phyloP scores from a whole-genome alignment of 2,113 vertebrate species.

The Oncorhynchus gorbuscha region DNA sequence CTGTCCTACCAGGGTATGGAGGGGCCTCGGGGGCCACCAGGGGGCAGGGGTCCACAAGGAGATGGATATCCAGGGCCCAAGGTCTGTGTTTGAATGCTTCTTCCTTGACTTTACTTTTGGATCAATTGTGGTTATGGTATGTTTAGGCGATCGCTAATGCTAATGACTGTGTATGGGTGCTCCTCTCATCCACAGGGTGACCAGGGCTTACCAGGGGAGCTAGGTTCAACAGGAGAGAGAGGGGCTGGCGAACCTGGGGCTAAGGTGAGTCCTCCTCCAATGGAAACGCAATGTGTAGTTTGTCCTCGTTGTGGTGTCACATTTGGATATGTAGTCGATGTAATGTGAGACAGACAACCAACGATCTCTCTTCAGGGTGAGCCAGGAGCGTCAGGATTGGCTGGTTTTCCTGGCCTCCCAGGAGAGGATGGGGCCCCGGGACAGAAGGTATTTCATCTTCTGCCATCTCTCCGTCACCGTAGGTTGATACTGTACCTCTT shows the following conservation, averaged over 20 bases:
- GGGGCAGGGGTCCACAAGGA: conserved; percentile 76
- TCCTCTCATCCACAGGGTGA: conserved; percentile 68
- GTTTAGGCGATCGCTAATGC: background rate
- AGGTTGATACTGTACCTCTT: background rate
- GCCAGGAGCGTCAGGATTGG: conserved; percentile 75
- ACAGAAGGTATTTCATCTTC: conserved; percentile 73
- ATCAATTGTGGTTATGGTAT: background rate
- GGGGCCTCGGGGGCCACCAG: conserved; percentile 79
- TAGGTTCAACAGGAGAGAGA: conserved; percentile 77
- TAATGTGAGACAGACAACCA: conserved; percentile 57
- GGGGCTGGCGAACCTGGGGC: conserved; percentile 76
- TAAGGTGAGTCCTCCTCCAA: conserved; percentile 65
- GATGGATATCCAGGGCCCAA: conserved; percentile 83
- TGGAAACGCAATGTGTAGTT: background rate
- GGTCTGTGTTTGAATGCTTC: conserved; percentile 57
- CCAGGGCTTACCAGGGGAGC: conserved; percentile 81
- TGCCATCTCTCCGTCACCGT: background rate
- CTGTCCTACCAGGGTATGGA: conserved; percentile 72
- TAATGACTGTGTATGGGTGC: background rate
- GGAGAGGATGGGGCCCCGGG: conserved; percentile 84
- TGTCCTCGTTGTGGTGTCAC: background rate
- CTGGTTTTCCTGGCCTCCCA: conserved; percentile 81
- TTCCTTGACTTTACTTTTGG: background rate
- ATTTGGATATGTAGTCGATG: background rate
- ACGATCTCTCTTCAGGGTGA: conserved; percentile 73